Evolutionary conservation across 2,888 invertebrate species (phyloP), one percentile per base, ranked within the genome.

Genomic region (Beris morrisii): DNA sequence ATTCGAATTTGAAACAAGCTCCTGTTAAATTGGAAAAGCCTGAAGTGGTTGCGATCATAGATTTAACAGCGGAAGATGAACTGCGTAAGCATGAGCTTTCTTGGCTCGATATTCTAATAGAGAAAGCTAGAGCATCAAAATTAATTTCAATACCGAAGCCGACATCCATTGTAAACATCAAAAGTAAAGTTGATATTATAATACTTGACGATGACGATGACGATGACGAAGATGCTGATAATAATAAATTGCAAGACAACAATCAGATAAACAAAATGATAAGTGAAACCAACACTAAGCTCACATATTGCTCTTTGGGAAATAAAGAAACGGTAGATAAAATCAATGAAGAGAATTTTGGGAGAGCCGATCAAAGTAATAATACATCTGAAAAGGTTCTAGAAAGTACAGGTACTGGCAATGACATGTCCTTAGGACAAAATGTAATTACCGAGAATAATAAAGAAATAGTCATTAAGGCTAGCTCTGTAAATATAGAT

Each of bases 201-300:
- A 31, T 58, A 11, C 45, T 58, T 13, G 58, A 65, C 7, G n/a
- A 45, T 7, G 54, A 54, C 46, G 58, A 65, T 53, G 58, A 53
- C 15, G 45, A 46, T 54, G 43, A n/a, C 1, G 64, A 64, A 6
- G 43, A 53, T 64, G 22, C 22, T 22, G 5, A 12, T 61, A 6
- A 30, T 31, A 28, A 30, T 54, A 7, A n/a, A 54, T 28, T 28
- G 6, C 6, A 30, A 22, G 22, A 15, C 3, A 9, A 15, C 12
- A 15, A 52, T n/a, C 52, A 52, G 9, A 13, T n/a, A 12, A 12
- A 3, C 11, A 52, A 15, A 12, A 2, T 2, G 12, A 15, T 13
- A 52, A 52, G 2, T 52, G 52, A 52, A 52, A 22, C 22, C 22
- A 22, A 3, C n/a, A 45, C 45, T 1, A 12, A 45, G 45, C n/a